Evolutionary conservation across 2,797 vertebrate species (phyloP).

Genomic region (Schizopygopsis pylzovi): DNA sequence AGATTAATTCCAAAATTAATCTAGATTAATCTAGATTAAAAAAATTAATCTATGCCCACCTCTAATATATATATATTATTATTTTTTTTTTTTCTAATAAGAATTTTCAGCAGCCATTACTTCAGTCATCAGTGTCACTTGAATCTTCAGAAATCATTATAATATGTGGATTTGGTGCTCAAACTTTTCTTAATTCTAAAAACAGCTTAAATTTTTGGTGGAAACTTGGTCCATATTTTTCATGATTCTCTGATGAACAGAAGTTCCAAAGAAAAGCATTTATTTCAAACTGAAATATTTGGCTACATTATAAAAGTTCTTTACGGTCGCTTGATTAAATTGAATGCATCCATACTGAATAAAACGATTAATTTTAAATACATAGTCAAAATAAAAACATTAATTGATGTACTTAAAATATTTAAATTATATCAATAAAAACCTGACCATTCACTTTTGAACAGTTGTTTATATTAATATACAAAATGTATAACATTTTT

Average conservation of each 20-base stretch:
- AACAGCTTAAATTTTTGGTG: background rate
- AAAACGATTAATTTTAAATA: background rate
- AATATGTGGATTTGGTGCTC: background rate
- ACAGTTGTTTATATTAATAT: background rate
- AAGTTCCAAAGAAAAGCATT: background rate
- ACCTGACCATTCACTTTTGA: background rate
- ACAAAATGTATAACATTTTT: background rate
- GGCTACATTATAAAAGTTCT: background rate
- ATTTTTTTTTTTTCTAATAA: too few relatives aligned
- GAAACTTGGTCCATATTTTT: background rate
- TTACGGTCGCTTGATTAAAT: background rate
- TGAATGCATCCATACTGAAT: background rate
- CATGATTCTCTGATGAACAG: background rate
- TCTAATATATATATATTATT: background rate
- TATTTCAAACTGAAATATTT: background rate
- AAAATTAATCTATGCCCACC: too few relatives aligned
- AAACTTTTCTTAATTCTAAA: background rate
- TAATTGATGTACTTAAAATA: background rate
- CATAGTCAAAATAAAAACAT: background rate
- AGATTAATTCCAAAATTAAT: too few relatives aligned
- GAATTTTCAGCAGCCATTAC: background rate
- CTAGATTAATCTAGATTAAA: too few relatives aligned
- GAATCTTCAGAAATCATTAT: background rate
- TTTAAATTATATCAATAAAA: too few relatives aligned
- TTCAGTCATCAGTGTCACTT: background rate